These are phyloP conservation scores for Ctena decussata DNA, from an alignment of 2,888 invertebrate genomes.

Conservation along the genomic window DNA sequence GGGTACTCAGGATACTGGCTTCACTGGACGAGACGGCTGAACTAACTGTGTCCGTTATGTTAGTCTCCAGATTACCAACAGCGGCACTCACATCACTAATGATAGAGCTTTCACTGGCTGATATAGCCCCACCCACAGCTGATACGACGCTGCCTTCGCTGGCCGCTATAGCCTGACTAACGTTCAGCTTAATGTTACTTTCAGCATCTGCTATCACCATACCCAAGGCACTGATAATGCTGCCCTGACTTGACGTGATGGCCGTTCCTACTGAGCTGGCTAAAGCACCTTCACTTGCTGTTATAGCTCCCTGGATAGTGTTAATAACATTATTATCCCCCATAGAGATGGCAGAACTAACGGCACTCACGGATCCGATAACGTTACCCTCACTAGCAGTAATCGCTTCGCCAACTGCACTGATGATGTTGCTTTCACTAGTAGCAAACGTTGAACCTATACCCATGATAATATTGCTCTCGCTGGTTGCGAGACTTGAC, in stretches of 20 bases:
- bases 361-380: neutral
- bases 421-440: neutral
- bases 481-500: neutral
- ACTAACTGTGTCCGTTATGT: neutral
- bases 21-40: neutral
- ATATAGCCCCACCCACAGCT: neutral
- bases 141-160: neutral
- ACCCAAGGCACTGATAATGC: neutral
- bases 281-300: neutral
- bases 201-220: neutral
- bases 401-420: neutral
- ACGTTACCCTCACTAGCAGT: neutral
- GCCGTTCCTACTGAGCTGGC: neutral
- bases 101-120: neutral
- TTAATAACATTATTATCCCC: neutral
- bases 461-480: neutral
- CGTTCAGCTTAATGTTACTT: neutral
- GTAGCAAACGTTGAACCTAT: neutral
- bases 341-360: neutral
- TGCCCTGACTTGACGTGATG: neutral
- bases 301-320: neutral
- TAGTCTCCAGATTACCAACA: neutral
- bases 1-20: neutral
- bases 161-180: neutral
- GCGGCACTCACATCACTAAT: neutral